phyloP scores from a whole-genome alignment of 2,888 invertebrate species.

The Coenonympha glycerion region DNA sequence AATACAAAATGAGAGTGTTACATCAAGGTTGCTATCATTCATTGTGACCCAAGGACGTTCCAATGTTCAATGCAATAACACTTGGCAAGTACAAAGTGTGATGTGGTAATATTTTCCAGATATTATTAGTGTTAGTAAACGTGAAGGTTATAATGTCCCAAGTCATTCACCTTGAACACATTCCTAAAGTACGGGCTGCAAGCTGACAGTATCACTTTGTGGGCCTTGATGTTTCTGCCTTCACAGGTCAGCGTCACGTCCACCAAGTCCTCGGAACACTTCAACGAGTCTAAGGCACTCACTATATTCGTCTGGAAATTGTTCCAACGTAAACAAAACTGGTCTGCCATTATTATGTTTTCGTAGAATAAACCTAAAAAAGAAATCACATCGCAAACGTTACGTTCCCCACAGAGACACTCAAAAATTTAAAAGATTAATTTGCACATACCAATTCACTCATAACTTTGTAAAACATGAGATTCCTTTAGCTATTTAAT shows the following conservation, averaged over 20 bases:
- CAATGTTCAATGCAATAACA: conserved; percentile 3
- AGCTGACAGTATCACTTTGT: conserved; percentile 84
- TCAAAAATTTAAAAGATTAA: neutral
- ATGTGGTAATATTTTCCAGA: conserved; percentile 18
- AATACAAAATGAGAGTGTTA: conserved; percentile 27
- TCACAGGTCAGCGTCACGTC: conserved; percentile 85
- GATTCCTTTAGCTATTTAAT: conserved; percentile 24
- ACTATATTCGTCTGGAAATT: conserved; percentile 83
- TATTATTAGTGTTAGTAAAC: conserved; percentile 33
- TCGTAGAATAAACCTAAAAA: conserved; percentile 42
- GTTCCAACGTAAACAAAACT: conserved; percentile 85
- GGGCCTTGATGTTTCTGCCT: conserved; percentile 82
- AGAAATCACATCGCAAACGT: conserved; percentile 29
- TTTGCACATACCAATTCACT: conserved; percentile 25
- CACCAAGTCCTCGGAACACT: conserved; percentile 81
- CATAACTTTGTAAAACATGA: conserved; percentile 29
- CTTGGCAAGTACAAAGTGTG: conserved; percentile 1
- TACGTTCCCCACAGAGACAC: conserved; percentile 6
- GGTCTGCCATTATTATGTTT: conserved; percentile 75
- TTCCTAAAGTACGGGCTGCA: conserved; percentile 85
- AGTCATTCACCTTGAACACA: conserved; percentile 81
- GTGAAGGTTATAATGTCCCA: conserved; percentile 69
- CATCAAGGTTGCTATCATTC: neutral
- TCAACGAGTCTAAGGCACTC: conserved; percentile 80
- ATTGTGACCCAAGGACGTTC: neutral